A percentile compares a stretch with the other conserved stretches of the same genome.
Conservation (phyloP, 2,888 invertebrate species). For the Doris montereyensis region DNA sequence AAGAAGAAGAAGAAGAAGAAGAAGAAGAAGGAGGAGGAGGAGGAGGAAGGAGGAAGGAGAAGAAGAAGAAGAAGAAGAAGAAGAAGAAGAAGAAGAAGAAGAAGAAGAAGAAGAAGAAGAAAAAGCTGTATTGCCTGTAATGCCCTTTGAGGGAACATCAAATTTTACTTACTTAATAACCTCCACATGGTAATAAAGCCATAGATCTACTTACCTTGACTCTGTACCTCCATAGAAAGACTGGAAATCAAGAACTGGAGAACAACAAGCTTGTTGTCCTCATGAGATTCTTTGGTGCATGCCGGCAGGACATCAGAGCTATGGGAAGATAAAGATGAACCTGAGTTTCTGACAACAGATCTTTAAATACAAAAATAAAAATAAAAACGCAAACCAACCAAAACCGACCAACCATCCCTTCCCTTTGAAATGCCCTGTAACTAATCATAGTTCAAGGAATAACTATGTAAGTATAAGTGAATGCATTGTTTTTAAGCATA, state of each 20-base stretch:
- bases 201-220: constrained; percentile 71
- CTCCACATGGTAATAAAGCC: too few species aligned
- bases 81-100: background rate
- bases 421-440: too few species aligned
- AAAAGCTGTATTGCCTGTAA: too few species aligned
- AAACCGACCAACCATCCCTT: too few species aligned
- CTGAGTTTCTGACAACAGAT: background rate
- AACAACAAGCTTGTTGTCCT: constrained; percentile 79
- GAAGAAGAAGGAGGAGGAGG: background rate
- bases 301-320: too few species aligned
- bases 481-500: too few species aligned
- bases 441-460: too few species aligned
- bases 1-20: background rate
- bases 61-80: background rate
- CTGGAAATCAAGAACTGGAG: constrained; percentile 88
- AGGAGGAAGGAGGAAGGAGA: background rate
- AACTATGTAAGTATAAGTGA: too few species aligned
- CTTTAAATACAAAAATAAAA: background rate
- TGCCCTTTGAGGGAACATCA: too few species aligned
- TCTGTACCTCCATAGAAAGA: constrained; percentile 84
- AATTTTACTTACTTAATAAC: too few species aligned
- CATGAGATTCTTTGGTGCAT: constrained; percentile 13
- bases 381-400: background rate
- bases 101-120: background rate
- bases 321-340: too few species aligned